phyloP scores from a whole-genome alignment of 2,797 vertebrate genomes.

The Crypturellus tataupa region DNA sequence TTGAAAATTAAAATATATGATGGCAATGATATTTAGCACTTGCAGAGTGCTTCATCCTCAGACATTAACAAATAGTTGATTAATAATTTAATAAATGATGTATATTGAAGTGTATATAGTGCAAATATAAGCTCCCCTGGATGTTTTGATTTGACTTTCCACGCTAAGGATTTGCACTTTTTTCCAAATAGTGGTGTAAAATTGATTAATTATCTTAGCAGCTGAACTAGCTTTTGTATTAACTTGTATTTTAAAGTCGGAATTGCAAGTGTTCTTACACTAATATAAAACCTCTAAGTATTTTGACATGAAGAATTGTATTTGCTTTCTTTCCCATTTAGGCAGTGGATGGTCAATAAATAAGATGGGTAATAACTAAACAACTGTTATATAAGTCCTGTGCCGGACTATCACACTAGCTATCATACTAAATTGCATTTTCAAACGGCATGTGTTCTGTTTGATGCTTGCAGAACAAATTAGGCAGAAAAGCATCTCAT shows the following conservation, averaged over 20 bases:
- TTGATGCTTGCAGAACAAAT: conserved; percentile 77
- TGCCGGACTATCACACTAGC: background rate
- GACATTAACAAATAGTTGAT: conserved; percentile 7
- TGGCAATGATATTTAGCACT: conserved; percentile 16
- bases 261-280: background rate
- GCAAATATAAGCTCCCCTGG: background rate
- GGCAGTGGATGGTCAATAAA: background rate
- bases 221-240: background rate
- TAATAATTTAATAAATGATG: conserved; percentile 49
- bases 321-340: background rate
- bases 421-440: conserved; percentile 29
- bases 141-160: background rate
- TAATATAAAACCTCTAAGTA: background rate
- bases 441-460: conserved; percentile 57
- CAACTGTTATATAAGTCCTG: background rate
- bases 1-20: conserved; percentile 5
- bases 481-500: conserved; percentile 72
- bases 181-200: background rate
- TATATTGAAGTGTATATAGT: conserved; percentile 23
- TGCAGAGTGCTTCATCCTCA: conserved; percentile 3
- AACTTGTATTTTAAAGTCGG: background rate
- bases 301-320: background rate
- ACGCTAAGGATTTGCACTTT: background rate
- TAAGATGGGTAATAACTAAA: background rate
- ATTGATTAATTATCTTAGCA: background rate